Evolutionary conservation across 1,140 invertebrate genomes (phyloP), one percentile per base, ranked within the genome.

Genomic region (Trachymyrmex cornetzi): DNA sequence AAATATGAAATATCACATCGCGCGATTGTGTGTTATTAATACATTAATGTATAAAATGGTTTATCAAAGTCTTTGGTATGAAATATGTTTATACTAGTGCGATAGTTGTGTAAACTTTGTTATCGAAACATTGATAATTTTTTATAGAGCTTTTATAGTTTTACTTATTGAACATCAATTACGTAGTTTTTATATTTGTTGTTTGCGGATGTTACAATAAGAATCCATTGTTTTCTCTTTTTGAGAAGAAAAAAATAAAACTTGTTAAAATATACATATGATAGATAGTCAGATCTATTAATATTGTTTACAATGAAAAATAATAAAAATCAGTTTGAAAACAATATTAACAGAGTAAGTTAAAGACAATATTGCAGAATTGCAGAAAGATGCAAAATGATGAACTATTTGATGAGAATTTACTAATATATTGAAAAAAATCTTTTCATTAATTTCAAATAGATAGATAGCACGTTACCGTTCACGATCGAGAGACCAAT

Each of bases 401-500:
- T 6, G 16, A 24, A 27, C 4, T 44, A 19, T 57, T 59, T 22
- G 5, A 53, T 19, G 27, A 67, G 3, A 6, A 24, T 48, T 22
- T 69, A 16, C 22, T 24, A 16, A 50, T 27, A 16, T 27, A 50
- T 48, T 50, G 66, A 24, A 50, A 50, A 57, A 50, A 69, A 4
- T 19, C 2, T 55, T 67, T 80, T 69, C 19, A 69, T 81, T 81
- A 44, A 71, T 57, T 57, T 57, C 16, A 81, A 55, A 74, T 30
- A 44, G 64, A 72, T 22, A 44, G 14, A 82, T 27, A 3, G 19
- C 22, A 22, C 19, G 55, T 61, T 48, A 74, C 38, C 24, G 24
- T 74, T 84, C 80, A 75, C 55, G 80, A 84, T 63, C 55, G 38
- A 84, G 80, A 12, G 63, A 74, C 55, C 69, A 84, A 84, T 84